Evolutionary conservation across 2,797 vertebrate genomes (phyloP).

Genomic region (Simalia tracyae): DNA sequence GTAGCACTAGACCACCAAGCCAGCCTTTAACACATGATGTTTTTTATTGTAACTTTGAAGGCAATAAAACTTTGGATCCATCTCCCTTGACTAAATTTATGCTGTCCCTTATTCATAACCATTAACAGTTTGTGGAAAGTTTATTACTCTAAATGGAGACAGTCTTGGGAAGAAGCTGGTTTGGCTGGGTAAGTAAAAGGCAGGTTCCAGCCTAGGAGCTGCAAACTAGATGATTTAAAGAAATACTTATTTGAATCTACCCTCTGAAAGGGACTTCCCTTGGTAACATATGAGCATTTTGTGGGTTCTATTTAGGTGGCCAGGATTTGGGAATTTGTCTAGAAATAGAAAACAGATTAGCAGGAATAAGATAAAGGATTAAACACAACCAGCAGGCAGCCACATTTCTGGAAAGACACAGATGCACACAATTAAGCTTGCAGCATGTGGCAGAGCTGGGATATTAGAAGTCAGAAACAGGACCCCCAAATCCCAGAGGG

Average conservation of each 20-base stretch:
- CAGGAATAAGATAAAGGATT: constrained; percentile 75
- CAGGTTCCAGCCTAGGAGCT: constrained; percentile 14
- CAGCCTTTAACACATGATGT: background rate
- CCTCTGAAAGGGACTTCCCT: constrained; percentile 19
- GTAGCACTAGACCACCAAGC: constrained; percentile 51
- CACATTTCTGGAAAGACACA: constrained; percentile 66
- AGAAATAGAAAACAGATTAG: constrained; percentile 72
- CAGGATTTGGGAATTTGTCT: constrained; percentile 72
- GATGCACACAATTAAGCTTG: constrained; percentile 67
- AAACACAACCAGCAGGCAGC: constrained; percentile 71
- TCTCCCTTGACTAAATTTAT: constrained; percentile 23
- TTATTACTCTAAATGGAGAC: constrained; percentile 40
- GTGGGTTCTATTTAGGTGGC: constrained; percentile 56
- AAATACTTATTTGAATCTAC: background rate
- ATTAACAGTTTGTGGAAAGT: constrained; percentile 47
- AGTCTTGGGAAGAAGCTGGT: constrained; percentile 16
- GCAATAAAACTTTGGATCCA: constrained; percentile 46
- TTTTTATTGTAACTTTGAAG: constrained; percentile 46
- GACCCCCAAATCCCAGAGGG: constrained; percentile 57
- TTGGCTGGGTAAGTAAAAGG: constrained; percentile 25
- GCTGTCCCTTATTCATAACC: constrained; percentile 57
- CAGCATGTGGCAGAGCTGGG: constrained; percentile 58
- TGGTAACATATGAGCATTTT: constrained; percentile 26
- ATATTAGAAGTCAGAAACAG: constrained; percentile 69
- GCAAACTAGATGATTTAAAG: background rate